Base-by-base conservation (phyloP, 1,140 invertebrate genomes). In the Drosophila pruinosa region DNA sequence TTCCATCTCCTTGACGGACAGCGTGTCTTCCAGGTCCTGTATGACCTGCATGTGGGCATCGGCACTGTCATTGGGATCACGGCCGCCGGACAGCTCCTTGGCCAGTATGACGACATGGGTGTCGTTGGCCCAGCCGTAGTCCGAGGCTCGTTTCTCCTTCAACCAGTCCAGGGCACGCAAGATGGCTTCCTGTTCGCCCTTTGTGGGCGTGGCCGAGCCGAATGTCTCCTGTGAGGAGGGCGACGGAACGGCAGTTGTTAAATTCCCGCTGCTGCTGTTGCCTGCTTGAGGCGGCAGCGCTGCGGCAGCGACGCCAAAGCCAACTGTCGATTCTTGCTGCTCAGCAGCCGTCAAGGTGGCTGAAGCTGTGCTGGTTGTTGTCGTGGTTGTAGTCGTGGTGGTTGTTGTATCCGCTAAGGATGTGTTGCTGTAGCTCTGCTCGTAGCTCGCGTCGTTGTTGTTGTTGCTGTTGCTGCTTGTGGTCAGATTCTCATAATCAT, bases 1-100 rank as follows among this genome's bases (percentile, higher is more conserved):
- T 89, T 97, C 96, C 93, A 97, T 94, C 83, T 97, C 95, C 78
- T 97, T 97, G 3, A 94, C 94, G 3, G 95, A 95, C 1, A 97
- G 93, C 78, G 96, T 95, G 85, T 96, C 93, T 82, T 97, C 95
- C 14, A 96, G 85, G 15, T 91, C 90, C 65, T 89, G 90, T 14
- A 91, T 91, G 10, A 90, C 61, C 73, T 79, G 79, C 50, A 91
- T 62, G 31, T 91, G 90, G 0, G 64, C 90, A 45, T 91, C 31
- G 86, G 90, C 45, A 14, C 71, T 88, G 85, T 92, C 91, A 92
- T 90, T 91, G 93, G 91, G 90, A 93, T 77, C 91, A 10, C 90
- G 57, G 1, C 79, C 90, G 7, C 90, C 89, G 1, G 90, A 91
- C 17, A 91, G 45, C 91, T 94, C 93, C 54, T 93, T 91, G 5